Evolutionary conservation across 2,797 vertebrate species (phyloP).

Genomic region (Gymnopithys bicolor): DNA sequence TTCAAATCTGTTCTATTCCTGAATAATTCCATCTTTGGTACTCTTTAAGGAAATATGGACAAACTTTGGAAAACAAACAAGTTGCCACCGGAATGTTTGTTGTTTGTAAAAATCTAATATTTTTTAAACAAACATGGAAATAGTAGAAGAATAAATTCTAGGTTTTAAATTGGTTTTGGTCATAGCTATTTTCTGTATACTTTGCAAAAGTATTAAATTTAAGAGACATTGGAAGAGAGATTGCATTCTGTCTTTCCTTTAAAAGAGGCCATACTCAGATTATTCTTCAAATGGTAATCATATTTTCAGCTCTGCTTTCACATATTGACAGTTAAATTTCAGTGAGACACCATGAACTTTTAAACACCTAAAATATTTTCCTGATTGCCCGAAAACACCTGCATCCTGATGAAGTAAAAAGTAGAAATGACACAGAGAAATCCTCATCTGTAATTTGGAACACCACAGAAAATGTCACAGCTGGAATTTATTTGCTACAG

Average conservation of each 20-base stretch:
- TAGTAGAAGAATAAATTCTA: not conserved
- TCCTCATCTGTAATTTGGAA: not conserved
- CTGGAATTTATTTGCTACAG: not conserved
- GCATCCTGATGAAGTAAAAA: not conserved
- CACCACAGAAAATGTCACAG: not conserved
- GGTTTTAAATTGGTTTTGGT: not conserved
- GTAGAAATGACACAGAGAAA: not conserved
- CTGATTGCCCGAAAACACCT: not conserved
- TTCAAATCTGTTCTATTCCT: not conserved
- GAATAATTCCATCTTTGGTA: not conserved
- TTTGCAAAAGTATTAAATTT: slow-evolving; percentile 6
- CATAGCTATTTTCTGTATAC: not conserved
- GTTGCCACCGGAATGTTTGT: not conserved
- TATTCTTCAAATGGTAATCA: slow-evolving; percentile 3
- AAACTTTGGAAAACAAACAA: not conserved
- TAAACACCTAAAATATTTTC: not conserved
- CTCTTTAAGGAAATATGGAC: not conserved
- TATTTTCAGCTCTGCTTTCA: not conserved
- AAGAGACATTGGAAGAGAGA: not conserved
- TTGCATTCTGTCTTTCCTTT: not conserved
- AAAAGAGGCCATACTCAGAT: not conserved
- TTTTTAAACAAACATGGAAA: not conserved
- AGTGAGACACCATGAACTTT: not conserved
- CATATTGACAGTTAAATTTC: not conserved
- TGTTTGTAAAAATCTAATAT: not conserved